Evolutionary conservation across 2,888 invertebrate genomes (phyloP).

Genomic region (Amaurobius ferox): DNA sequence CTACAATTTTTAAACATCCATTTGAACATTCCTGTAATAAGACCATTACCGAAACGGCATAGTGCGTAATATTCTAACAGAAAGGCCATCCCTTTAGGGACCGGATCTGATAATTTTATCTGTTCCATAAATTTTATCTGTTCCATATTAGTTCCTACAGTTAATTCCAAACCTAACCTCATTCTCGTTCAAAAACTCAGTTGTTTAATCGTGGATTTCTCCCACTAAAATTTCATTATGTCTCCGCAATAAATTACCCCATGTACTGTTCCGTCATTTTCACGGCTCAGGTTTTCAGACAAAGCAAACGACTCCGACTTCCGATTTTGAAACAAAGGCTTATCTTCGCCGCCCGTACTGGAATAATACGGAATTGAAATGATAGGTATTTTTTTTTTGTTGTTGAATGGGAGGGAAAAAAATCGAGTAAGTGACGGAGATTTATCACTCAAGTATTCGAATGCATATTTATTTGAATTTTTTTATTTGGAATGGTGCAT

Average conservation of each 20-base stretch:
- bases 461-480: no score
- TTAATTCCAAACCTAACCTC: background rate
- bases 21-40: no score
- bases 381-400: conserved; percentile 40
- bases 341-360: conserved; percentile 41
- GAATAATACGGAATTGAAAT: conserved; percentile 46
- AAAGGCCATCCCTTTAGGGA: background rate
- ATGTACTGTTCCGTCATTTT: conserved; percentile 45
- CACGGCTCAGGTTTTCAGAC: conserved; percentile 49
- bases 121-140: background rate
- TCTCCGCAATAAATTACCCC: background rate
- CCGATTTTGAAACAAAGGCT: conserved; percentile 60
- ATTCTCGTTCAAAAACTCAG: background rate
- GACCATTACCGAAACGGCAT: background rate
- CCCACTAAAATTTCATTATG: background rate
- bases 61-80: background rate
- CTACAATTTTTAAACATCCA: no score
- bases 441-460: conserved; percentile 47
- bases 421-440: conserved; percentile 21
- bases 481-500: no score
- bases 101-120: conserved; percentile 14
- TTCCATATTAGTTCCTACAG: background rate
- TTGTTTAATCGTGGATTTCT: conserved; percentile 2
- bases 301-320: conserved; percentile 47
- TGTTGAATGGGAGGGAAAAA: background rate